Evolutionary conservation across 2,113 vertebrate species (phyloP).

Genomic region (Cepphus grylle): DNA sequence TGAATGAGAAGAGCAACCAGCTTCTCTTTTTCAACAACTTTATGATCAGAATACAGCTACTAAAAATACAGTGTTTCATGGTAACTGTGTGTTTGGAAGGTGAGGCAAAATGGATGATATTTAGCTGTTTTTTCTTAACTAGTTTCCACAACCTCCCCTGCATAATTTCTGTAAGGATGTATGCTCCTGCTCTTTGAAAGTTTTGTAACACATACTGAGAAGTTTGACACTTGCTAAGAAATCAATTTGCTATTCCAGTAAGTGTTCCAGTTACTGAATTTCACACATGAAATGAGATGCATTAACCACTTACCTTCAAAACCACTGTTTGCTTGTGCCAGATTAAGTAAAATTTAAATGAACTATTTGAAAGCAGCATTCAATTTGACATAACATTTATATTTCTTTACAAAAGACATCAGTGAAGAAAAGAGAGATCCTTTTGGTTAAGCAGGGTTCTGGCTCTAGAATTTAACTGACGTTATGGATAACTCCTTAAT

Average conservation of each 20-base stretch:
- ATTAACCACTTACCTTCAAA: background rate
- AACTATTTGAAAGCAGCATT: background rate
- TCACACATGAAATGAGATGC: background rate
- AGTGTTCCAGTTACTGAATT: background rate
- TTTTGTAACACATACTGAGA: background rate
- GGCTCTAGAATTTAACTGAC: background rate
- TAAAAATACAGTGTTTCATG: background rate
- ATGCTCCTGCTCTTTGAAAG: background rate
- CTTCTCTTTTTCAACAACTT: background rate
- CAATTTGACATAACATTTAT: background rate
- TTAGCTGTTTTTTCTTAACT: background rate
- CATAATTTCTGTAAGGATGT: background rate
- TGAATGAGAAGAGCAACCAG: background rate
- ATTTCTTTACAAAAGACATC: background rate
- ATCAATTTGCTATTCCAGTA: background rate
- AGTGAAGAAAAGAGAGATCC: background rate
- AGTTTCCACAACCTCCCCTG: background rate
- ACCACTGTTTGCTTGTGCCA: background rate
- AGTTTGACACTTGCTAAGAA: background rate
- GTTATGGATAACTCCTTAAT: background rate
- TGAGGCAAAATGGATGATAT: background rate
- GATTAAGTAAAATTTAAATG: background rate
- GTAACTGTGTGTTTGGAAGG: background rate
- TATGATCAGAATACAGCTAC: background rate
- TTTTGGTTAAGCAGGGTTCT: background rate